Evolutionary conservation across 2,888 invertebrate species (phyloP), one percentile per base, ranked within the genome.

Genomic region (Tachystola acroxantha): DNA sequence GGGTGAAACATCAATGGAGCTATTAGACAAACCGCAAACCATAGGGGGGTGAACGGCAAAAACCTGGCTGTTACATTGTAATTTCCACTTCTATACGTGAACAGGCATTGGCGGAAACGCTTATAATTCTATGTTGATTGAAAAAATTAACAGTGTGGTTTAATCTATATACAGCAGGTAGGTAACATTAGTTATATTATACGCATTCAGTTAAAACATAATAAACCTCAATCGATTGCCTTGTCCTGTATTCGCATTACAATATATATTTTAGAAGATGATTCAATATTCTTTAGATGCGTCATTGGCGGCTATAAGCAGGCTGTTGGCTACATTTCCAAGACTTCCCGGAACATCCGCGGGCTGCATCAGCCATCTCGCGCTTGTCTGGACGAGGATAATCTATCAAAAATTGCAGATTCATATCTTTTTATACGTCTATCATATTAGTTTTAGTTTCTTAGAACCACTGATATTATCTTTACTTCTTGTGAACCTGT

Each of bases 11-110:
- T 48, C 50, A 55, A 60, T 58, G 61, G 57, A 52, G 59, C 53
- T 45, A 50, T 61, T 64, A 68, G 61, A 67, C 70, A 68, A 73
- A 75, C 66, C 63, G 59, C 64, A 67, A 69, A 68, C 55, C 65
- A 56, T 53, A 53, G 16, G 16, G n/a, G 56, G 55, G 53, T 56
- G 32, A 34, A 30, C 32, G 20, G 50, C 46, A 71, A 78, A 76
- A 79, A 76, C 59, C 57, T 42, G 61, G 55, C 56, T 55, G 51
- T 52, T 64, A 62, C 65, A 68, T 16, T 16, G 6, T 6, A 16
- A 16, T 6, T 16, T 16, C 16, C 16, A 4, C 3, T 16, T n/a
- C n/a, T n/a, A n/a, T 16, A 16, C 16, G 6, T 16, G 70, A 67
- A 45, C 66, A 57, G 59, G 49, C 57, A 37, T 57, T 52, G 53